Percentiles rank a stretch among this genome's conserved stretches.
These are phyloP conservation scores for Leptopilina drosophilae DNA, from an alignment of 2,888 invertebrate species.

Conservation along the genomic window DNA sequence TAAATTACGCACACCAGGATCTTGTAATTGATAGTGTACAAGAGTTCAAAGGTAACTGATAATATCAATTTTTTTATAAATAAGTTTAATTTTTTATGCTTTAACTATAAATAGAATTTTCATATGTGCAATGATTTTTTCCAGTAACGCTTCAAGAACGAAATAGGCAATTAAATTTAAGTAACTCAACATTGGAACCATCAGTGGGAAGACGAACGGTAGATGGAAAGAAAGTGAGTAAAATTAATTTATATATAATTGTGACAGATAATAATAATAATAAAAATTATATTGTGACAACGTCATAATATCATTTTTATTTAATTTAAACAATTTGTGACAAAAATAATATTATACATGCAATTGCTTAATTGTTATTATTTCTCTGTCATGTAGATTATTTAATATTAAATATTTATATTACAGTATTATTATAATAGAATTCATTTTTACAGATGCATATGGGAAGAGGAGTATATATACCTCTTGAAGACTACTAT, in stretches of 20 bases:
- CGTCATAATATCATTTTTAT: too few species aligned
- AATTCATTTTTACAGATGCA: slow-evolving; percentile 6
- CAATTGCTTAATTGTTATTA: too few species aligned
- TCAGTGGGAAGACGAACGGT: not conserved
- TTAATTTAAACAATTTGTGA: too few species aligned
- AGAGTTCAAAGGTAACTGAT: not conserved
- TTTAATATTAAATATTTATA: not conserved
- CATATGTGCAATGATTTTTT: not conserved
- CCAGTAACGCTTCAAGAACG: not conserved
- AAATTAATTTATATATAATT: not conserved
- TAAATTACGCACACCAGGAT: slow-evolving; percentile 6
- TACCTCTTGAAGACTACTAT: not conserved
- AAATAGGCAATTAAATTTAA: not conserved
- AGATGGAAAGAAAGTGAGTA: not conserved
- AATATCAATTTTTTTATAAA: not conserved
- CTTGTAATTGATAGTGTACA: not conserved
- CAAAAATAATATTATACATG: too few species aligned
- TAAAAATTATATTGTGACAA: too few species aligned
- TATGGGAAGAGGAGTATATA: not conserved
- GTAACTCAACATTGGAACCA: not conserved
- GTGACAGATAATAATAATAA: too few species aligned
- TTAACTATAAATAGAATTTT: not conserved
- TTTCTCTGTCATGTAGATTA: too few species aligned
- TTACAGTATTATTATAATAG: not conserved
- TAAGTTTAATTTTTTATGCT: not conserved